These are phyloP conservation scores for Vimba vimba DNA, from an alignment of 2,113 vertebrate species.

Conservation along the genomic window DNA sequence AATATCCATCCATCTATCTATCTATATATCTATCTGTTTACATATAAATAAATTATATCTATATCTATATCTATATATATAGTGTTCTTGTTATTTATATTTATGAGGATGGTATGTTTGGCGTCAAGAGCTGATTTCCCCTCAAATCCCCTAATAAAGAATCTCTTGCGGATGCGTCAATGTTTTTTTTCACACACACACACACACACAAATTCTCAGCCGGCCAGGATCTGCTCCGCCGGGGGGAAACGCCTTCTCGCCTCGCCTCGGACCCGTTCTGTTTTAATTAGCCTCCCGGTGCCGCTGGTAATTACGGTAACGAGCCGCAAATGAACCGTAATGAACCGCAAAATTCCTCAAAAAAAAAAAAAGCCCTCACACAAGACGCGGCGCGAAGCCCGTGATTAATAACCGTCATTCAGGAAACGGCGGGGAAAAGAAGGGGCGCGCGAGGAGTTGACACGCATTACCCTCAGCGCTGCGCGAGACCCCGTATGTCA, in stretches of 20 bases:
- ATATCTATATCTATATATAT: neutral
- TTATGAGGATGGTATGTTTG: neutral
- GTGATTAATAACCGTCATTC: conserved; percentile 54
- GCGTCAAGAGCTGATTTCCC: conserved; percentile 10
- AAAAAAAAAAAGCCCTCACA: conserved; percentile 36
- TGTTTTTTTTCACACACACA: neutral
- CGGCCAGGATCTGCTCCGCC: conserved; percentile 38
- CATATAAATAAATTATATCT: neutral
- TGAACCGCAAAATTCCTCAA: conserved; percentile 57
- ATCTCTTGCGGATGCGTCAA: conserved; percentile 1
- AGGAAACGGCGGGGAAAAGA: conserved; percentile 25
- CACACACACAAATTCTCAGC: conserved; percentile 21
- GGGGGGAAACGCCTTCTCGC: conserved; percentile 47
- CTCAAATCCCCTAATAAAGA: conserved; percentile 7
- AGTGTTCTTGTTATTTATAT: neutral
- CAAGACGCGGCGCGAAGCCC: conserved; percentile 20
- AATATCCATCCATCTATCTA: too few species aligned
- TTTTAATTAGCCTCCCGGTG: conserved; percentile 59
- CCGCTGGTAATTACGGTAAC: conserved; percentile 61
- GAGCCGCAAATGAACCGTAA: conserved; percentile 58
- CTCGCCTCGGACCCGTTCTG: conserved; percentile 52
- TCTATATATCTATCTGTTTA: too few species aligned
- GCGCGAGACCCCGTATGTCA: conserved; percentile 42
- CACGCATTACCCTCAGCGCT: conserved; percentile 38
- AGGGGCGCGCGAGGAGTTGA: conserved; percentile 36